A percentile compares a stretch with the other conserved stretches of the same genome.
These are phyloP conservation scores for Tanypteryx hageni DNA, from an alignment of 2,888 invertebrate species.

Conservation along the genomic window DNA sequence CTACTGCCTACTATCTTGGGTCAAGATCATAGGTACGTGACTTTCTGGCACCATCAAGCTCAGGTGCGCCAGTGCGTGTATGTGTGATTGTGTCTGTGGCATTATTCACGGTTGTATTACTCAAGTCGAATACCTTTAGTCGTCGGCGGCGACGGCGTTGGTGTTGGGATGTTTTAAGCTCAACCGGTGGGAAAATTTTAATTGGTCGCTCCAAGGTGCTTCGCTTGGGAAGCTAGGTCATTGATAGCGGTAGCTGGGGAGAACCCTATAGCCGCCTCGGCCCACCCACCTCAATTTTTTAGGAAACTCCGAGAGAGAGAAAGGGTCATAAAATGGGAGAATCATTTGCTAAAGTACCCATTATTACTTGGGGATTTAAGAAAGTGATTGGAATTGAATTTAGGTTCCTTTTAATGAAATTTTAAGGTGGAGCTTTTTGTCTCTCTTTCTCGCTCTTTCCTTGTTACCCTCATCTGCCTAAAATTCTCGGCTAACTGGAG, in stretches of 20 bases:
- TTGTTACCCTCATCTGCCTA: not conserved
- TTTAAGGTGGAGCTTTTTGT: constrained; percentile 9
- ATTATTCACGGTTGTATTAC: constrained; percentile 51
- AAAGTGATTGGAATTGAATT: constrained; percentile 47
- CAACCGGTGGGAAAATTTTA: constrained; percentile 12
- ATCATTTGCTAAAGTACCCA: constrained; percentile 44
- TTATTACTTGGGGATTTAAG: constrained; percentile 52
- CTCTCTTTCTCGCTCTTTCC: not conserved
- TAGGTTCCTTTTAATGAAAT: constrained; percentile 55
- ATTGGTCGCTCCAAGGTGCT: constrained; percentile 51
- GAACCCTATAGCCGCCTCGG: not conserved
- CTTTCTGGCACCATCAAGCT: not conserved
- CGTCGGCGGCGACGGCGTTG: not conserved
- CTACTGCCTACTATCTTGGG: not conserved
- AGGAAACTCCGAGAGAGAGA: not conserved
- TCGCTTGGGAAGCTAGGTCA: constrained; percentile 29
- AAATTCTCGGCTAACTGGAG: not conserved
- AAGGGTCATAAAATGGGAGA: not conserved
- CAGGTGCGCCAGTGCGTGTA: not conserved
- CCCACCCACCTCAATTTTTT: not conserved
- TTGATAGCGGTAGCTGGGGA: constrained; percentile 28
- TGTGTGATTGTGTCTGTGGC: not conserved
- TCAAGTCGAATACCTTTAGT: not conserved
- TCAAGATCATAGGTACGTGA: constrained; percentile 49
- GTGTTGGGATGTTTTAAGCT: not conserved